Percentiles rank a stretch among this genome's conserved stretches.
phyloP scores from a whole-genome alignment of 2,113 vertebrate species.

The Procavia capensis region DNA sequence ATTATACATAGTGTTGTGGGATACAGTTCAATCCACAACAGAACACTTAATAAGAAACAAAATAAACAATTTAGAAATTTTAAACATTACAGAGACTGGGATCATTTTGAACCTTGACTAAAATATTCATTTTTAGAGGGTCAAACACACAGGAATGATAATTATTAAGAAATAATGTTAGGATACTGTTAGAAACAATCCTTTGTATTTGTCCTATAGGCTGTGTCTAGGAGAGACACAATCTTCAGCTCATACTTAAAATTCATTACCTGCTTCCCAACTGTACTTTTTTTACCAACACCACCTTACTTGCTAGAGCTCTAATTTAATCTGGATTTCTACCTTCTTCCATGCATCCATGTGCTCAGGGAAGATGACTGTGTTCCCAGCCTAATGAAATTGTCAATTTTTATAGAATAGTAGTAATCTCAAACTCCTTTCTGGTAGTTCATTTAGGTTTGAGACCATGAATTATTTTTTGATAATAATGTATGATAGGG shows the following conservation, averaged over 20 bases:
- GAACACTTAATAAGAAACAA: too few species aligned
- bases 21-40: too few species aligned
- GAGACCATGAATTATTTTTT: background rate
- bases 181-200: background rate
- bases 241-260: background rate
- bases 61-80: too few species aligned
- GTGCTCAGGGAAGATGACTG: background rate
- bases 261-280: background rate
- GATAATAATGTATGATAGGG: background rate
- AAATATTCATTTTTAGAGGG: background rate
- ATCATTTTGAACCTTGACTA: background rate
- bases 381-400: background rate
- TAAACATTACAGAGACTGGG: background rate
- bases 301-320: background rate
- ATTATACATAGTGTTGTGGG: too few species aligned
- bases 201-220: background rate
- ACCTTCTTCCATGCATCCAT: background rate
- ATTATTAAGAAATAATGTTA: slow-evolving; percentile 26
- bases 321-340: background rate
- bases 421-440: background rate
- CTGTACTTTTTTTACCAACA: background rate
- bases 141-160: background rate
- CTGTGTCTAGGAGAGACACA: background rate
- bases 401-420: background rate
- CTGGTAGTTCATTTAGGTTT: background rate